phyloP scores from a whole-genome alignment of 2,888 invertebrate genomes.

The Pimpla rufipes region DNA sequence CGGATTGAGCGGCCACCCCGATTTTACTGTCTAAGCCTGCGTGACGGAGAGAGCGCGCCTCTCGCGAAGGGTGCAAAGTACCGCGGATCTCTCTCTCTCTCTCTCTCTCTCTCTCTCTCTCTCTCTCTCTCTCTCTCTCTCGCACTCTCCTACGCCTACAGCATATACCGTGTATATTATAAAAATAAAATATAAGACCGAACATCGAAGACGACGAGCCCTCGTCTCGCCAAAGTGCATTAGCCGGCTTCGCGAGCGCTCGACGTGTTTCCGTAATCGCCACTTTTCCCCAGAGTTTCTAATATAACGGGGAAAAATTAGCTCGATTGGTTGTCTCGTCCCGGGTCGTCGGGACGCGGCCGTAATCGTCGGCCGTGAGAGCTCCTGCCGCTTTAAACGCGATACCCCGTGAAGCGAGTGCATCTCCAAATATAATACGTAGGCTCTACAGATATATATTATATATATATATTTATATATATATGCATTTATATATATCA shows the following conservation, averaged over 20 bases:
- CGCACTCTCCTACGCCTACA: constrained; percentile 72
- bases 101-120: constrained; percentile 73
- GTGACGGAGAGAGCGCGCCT: not conserved
- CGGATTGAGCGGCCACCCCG: no score
- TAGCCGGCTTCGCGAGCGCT: constrained; percentile 32
- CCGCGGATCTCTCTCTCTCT: constrained; percentile 49
- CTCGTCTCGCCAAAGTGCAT: constrained; percentile 31
- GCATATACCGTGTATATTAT: constrained; percentile 75
- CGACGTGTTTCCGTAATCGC: constrained; percentile 35
- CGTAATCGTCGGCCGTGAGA: constrained; percentile 18
- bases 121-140: not conserved
- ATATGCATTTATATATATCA: constrained; percentile 63
- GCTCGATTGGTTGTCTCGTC: constrained; percentile 46
- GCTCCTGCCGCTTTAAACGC: constrained; percentile 36
- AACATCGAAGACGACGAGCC: constrained; percentile 78
- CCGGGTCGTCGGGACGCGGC: constrained; percentile 12
- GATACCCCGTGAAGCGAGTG: constrained; percentile 81
- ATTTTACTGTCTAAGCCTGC: not conserved
- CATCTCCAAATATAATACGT: constrained; percentile 83
- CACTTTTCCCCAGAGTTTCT: constrained; percentile 14
- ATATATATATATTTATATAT: constrained; percentile 79
- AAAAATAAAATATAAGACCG: constrained; percentile 85
- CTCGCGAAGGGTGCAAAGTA: constrained; percentile 14
- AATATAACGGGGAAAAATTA: constrained; percentile 37
- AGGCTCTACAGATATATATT: constrained; percentile 84